Percentiles rank a stretch among this genome's conserved stretches.
These are phyloP conservation scores for Gisinianus flammeolus DNA, from an alignment of 2,888 invertebrate genomes.

Conservation along the genomic window DNA sequence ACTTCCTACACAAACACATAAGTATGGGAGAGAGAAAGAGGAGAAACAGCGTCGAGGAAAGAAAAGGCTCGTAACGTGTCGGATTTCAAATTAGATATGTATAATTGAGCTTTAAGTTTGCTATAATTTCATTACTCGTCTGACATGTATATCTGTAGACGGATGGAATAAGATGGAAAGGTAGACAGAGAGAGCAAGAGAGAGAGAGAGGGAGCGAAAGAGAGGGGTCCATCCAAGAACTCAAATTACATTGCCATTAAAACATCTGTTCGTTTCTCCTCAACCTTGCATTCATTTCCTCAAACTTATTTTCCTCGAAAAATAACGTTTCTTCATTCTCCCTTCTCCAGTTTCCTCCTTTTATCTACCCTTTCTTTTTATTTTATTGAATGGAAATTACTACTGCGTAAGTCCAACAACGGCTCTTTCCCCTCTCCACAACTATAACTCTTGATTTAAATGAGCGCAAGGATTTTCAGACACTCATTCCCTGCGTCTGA, in stretches of 20 bases:
- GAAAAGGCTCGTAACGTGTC: neutral
- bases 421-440: neutral
- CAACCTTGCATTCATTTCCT: neutral
- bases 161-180: too few species aligned
- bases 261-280: constrained; percentile 19
- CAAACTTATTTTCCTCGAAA: neutral
- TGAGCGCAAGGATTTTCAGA: too few species aligned
- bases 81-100: constrained; percentile 16
- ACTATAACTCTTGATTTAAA: too few species aligned
- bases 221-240: neutral
- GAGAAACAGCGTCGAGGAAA: neutral
- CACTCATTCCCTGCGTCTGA: too few species aligned
- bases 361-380: too few species aligned
- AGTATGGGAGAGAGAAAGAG: neutral
- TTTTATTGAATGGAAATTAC: too few species aligned
- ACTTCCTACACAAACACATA: too few species aligned
- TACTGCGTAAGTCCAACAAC: too few species aligned
- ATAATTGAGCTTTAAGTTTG: constrained; percentile 19
- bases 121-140: constrained; percentile 31
- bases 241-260: constrained; percentile 30
- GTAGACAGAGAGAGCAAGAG: too few species aligned
- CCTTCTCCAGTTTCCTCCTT: too few species aligned
- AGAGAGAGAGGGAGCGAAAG: too few species aligned
- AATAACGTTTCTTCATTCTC: neutral
- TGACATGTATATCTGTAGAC: neutral